Percentiles rank a stretch among this genome's conserved stretches.
These are phyloP conservation scores for Xyrichtys novacula DNA, from an alignment of 2,797 vertebrate species.

Conservation along the genomic window DNA sequence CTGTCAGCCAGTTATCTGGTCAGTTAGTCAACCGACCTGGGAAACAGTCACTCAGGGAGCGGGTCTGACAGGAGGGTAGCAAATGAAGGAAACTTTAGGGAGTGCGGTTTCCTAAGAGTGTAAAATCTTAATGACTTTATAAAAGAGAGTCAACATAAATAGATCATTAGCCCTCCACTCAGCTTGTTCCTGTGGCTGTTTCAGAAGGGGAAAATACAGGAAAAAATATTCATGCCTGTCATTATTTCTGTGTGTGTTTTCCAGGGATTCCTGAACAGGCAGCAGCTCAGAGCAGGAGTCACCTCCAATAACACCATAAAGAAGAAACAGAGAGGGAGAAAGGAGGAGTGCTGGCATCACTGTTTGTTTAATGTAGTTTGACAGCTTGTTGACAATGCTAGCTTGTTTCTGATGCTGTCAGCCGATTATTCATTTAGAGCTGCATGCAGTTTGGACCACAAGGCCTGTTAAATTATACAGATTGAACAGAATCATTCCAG, in stretches of 20 bases:
- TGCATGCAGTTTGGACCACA: conserved; percentile 71
- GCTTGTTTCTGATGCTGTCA: conserved; percentile 72
- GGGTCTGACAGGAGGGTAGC: conserved; percentile 48
- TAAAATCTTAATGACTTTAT: conserved; percentile 27
- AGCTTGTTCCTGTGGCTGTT: conserved; percentile 1
- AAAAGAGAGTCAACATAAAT: conserved; percentile 17
- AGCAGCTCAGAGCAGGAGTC: conserved; percentile 39
- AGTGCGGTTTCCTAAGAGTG: conserved; percentile 1
- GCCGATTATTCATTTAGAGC: conserved; percentile 78
- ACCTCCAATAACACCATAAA: conserved; percentile 31
- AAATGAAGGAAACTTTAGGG: conserved; percentile 53
- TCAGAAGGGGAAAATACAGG: conserved; percentile 13
- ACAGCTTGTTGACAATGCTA: conserved; percentile 73
- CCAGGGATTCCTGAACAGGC: conserved; percentile 23
- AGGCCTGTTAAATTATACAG: conserved; percentile 77
- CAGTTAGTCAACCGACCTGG: conserved; percentile 71
- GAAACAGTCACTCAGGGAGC: conserved; percentile 60
- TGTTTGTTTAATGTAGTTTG: conserved; percentile 75
- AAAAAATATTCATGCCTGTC: conserved; percentile 39
- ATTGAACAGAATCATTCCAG: conserved; percentile 60
- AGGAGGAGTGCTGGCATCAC: conserved; percentile 37
- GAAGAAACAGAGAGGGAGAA: background rate
- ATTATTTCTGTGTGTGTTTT: conserved; percentile 38
- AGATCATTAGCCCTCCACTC: conserved; percentile 16
- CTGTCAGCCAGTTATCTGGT: conserved; percentile 76